Percentiles rank a stretch among this genome's conserved stretches.
Conservation (phyloP, 2,797 vertebrate genomes). For the Enteromius anoplus region DNA sequence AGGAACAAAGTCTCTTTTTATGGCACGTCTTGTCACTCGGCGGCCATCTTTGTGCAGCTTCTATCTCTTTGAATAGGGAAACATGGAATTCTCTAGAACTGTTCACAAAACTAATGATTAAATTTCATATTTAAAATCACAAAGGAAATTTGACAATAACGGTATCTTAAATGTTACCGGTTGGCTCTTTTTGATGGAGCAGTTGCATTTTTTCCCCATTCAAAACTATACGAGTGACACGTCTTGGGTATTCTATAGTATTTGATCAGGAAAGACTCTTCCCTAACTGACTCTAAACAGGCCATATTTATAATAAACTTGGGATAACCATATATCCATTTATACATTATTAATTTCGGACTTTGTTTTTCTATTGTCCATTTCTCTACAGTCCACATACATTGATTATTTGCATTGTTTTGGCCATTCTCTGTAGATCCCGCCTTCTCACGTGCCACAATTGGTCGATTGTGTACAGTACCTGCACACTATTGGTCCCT, state of each 20-base stretch:
- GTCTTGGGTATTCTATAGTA: too few relatives aligned
- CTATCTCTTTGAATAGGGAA: too few relatives aligned
- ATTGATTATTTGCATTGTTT: background rate
- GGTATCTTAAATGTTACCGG: too few relatives aligned
- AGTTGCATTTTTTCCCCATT: too few relatives aligned
- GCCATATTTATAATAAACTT: background rate
- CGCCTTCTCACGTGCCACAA: background rate
- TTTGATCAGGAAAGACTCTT: background rate
- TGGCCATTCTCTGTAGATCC: background rate
- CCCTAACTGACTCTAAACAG: background rate
- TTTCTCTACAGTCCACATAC: background rate
- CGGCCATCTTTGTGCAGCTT: too few relatives aligned
- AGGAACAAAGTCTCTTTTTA: background rate
- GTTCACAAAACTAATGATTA: too few relatives aligned
- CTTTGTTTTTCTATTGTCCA: background rate
- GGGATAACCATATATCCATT: background rate
- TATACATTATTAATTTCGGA: background rate
- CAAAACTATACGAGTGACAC: too few relatives aligned
- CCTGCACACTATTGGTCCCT: background rate
- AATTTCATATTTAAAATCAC: too few relatives aligned
- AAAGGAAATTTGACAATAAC: too few relatives aligned
- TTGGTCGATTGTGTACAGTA: background rate
- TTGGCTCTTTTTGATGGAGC: too few relatives aligned
- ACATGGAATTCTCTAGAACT: too few relatives aligned
- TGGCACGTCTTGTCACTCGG: too few relatives aligned